Percentiles rank a stretch among this genome's conserved stretches.
Conservation (phyloP, 2,113 vertebrate genomes). For the Dendrocopos noguchii region DNA sequence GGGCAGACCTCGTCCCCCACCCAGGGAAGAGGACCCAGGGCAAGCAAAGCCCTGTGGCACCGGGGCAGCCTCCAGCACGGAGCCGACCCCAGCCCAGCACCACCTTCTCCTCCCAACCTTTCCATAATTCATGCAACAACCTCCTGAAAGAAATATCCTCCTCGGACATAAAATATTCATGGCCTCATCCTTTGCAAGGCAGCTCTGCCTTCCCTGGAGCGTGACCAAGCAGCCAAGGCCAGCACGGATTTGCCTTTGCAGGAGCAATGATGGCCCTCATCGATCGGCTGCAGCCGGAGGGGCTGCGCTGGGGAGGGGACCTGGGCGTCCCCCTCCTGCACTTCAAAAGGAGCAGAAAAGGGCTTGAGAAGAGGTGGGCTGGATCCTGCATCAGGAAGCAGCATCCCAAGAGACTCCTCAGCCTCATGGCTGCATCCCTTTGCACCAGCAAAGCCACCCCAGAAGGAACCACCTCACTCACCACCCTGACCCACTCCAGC, state of each 20-base stretch:
- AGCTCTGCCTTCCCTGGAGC: constrained; percentile 49
- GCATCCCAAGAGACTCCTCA: background rate
- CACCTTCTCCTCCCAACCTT: constrained; percentile 1
- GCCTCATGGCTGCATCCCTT: background rate
- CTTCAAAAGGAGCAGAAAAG: background rate
- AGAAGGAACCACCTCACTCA: background rate
- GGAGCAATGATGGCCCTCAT: constrained; percentile 8
- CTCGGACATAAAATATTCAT: constrained; percentile 67
- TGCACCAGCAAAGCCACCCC: fast-evolving
- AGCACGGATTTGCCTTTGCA: constrained; percentile 49
- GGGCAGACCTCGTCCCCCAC: background rate
- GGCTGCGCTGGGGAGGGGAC: fast-evolving
- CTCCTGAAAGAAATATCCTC: constrained; percentile 65
- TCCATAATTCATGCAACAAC: constrained; percentile 70
- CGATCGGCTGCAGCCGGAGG: background rate
- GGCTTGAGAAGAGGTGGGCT: background rate
- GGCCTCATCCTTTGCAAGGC: constrained; percentile 52
- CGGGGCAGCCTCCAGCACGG: background rate
- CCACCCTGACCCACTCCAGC: background rate
- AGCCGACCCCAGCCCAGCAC: background rate
- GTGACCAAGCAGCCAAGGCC: background rate
- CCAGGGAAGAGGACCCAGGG: background rate
- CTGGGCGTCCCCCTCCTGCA: fast-evolving
- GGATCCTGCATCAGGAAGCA: background rate
- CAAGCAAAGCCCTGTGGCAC: fast-evolving